Evolutionary conservation across 2,797 vertebrate species (phyloP), one percentile per base, ranked within the genome.

Genomic region (Pangasius larnaudii): DNA sequence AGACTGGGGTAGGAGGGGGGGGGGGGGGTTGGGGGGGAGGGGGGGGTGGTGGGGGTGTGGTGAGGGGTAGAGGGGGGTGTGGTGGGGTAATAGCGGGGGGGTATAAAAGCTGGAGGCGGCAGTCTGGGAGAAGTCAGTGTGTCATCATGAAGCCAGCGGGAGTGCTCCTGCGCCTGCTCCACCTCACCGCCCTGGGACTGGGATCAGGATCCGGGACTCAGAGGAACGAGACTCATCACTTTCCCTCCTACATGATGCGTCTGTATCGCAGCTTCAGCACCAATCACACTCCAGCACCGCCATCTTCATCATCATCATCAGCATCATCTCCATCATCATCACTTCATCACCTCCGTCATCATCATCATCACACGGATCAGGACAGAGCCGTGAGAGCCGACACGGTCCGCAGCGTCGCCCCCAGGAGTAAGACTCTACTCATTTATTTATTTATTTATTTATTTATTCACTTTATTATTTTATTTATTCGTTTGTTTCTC

Each of bases 171-270:
- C 49, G 11, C 19, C 53, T 82, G 80, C 72, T 86, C 11, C 72
- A 77, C 27, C 39, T 86, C 58, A 65, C 10, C 9, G 39, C 36
- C 33, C 27, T 49, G 72, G 72, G 72, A 16, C 22, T 36, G 65
- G 65, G 67, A 7, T 85, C 83, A 63, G 85, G 58, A 3, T 18
- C 36, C n/a, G 53, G 51, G 3, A 27, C 51, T 42, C 74, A 79
- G 24, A 69, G 63, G 87, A 88, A 85, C 16, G 11, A 69, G 2
- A 85, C 94, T n/a, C 56, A 94, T 49, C 93, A 94, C 88, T 92
- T 95, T 83, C 96, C 96, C 0, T 93, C 93, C 2, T 96, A 96
- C 69, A 97, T 97, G 96, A 94, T 97, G 93, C 95, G 95, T 7
- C 95, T 97, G 33, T 97, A 96, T 91, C 92, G 94, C 91, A 96